Conservation (phyloP, 1,140 invertebrate genomes). For the Drosophila leontia region DNA sequence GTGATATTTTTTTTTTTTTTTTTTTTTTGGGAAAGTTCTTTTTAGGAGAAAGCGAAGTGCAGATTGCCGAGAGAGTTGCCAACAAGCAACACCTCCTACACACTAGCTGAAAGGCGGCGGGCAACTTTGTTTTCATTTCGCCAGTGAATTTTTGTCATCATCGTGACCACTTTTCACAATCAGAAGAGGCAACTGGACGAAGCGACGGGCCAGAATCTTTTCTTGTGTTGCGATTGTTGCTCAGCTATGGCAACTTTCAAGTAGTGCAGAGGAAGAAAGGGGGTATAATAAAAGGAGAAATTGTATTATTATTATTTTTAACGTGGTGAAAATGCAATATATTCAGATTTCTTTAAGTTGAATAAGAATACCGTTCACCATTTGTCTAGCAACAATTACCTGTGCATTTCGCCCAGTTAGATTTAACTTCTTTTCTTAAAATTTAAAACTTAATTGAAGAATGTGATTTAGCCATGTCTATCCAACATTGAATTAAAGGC, state of each 20-base stretch:
- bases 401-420: neutral
- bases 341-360: neutral
- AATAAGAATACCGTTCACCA: neutral
- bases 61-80: conserved; percentile 37
- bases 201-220: conserved; percentile 59
- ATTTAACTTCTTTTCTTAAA: neutral
- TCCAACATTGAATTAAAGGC: neutral
- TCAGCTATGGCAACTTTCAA: conserved; percentile 56
- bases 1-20: neutral
- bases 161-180: conserved; percentile 81
- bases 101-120: conserved; percentile 20
- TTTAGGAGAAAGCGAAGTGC: conserved; percentile 25
- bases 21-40: conserved; percentile 59
- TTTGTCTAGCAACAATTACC: neutral
- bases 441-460: neutral
- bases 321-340: neutral
- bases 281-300: neutral
- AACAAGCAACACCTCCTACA: conserved; percentile 26
- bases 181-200: conserved; percentile 43
- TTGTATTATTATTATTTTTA: neutral
- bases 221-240: conserved; percentile 52
- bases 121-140: conserved; percentile 80
- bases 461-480: neutral
- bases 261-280: neutral
- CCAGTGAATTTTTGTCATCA: conserved; percentile 80